phyloP scores from a whole-genome alignment of 2,113 vertebrate species.

The Amphiprion ocellaris region DNA sequence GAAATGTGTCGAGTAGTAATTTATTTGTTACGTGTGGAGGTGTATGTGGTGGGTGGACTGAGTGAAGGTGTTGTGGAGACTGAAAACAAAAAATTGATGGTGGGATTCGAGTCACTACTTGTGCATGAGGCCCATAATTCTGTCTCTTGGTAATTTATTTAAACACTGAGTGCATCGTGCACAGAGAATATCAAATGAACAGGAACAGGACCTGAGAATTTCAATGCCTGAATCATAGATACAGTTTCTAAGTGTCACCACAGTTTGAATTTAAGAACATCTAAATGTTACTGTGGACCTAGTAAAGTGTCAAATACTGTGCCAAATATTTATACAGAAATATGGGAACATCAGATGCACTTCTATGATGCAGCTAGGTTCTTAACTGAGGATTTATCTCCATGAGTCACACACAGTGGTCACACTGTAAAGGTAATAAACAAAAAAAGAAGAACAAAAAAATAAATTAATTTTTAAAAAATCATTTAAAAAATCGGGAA shows the following conservation, averaged over 20 bases:
- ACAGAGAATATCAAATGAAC: constrained; percentile 3
- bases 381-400: neutral
- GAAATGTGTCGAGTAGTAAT: constrained; percentile 21
- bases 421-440: neutral
- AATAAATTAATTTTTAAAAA: too few relatives aligned
- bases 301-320: too few relatives aligned
- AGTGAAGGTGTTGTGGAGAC: constrained; percentile 14
- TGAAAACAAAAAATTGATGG: constrained; percentile 1
- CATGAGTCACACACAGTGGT: neutral
- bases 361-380: neutral
- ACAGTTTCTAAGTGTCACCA: too few relatives aligned
- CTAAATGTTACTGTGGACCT: too few relatives aligned
- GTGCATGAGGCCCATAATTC: neutral
- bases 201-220: neutral
- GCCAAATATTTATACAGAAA: too few relatives aligned
- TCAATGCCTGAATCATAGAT: too few relatives aligned
- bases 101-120: neutral
- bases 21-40: constrained; percentile 19
- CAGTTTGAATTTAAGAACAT: too few relatives aligned
- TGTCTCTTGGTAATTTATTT: constrained; percentile 4
- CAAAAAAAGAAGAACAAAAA: too few relatives aligned
- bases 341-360: neutral
- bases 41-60: constrained; percentile 19
- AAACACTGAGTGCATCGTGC: neutral
- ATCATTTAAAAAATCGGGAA: too few relatives aligned